Evolutionary conservation across 2,113 vertebrate genomes (phyloP).

Genomic region (Anhinga anhinga): DNA sequence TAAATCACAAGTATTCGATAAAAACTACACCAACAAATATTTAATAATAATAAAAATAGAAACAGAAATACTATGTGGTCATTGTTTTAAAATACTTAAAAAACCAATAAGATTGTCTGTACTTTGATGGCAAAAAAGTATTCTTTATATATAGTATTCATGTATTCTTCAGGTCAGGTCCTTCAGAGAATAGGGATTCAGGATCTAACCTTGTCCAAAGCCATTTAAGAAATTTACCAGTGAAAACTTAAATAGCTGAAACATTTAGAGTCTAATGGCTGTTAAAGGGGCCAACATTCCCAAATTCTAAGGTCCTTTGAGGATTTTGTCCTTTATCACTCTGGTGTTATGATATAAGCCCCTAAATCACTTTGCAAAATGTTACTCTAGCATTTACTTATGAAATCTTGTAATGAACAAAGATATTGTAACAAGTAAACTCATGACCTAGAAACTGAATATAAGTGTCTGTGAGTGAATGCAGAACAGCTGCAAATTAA

Average conservation of each 20-base stretch:
- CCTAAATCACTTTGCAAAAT: background rate
- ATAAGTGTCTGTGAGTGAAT: background rate
- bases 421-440: background rate
- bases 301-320: background rate
- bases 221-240: background rate
- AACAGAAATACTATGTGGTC: background rate
- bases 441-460: background rate
- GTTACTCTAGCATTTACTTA: background rate
- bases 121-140: background rate
- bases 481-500: background rate
- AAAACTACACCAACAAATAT: background rate
- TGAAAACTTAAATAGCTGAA: background rate
- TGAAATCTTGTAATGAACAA: accelerated
- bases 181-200: background rate
- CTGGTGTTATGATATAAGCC: background rate
- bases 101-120: background rate
- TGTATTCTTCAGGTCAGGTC: background rate
- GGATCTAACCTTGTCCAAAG: background rate
- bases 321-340: background rate
- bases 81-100: background rate
- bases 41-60: too few species aligned
- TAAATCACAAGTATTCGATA: background rate
- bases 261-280: background rate
- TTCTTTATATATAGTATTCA: background rate
- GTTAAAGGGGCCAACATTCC: background rate